Percentiles rank a stretch among this genome's conserved stretches.
These are phyloP conservation scores for Congeria kusceri DNA, from an alignment of 2,888 invertebrate genomes.

Conservation along the genomic window DNA sequence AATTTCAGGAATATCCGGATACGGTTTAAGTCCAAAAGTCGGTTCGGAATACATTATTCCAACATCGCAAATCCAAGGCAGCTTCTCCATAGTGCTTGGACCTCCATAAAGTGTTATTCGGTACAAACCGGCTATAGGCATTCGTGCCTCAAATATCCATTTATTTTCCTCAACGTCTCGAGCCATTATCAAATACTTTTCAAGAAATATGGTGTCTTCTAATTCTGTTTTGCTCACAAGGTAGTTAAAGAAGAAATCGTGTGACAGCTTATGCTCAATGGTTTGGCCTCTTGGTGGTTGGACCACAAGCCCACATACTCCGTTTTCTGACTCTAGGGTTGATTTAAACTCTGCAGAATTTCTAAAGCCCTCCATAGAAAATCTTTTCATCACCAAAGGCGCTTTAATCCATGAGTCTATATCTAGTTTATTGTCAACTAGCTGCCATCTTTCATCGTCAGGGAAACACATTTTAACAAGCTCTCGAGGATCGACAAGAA, in stretches of 20 bases:
- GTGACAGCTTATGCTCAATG: conserved; percentile 50
- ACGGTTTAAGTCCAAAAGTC: conserved; percentile 30
- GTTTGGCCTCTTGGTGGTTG: conserved; percentile 31
- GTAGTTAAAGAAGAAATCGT: conserved; percentile 56
- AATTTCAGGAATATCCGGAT: conserved; percentile 49
- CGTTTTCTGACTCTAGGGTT: conserved; percentile 52
- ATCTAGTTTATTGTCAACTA: conserved; percentile 39
- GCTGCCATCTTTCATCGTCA: conserved; percentile 63
- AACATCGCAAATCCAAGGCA: conserved; percentile 61
- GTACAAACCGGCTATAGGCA: conserved; percentile 63
- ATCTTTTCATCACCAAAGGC: conserved; percentile 59
- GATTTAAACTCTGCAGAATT: conserved; percentile 48
- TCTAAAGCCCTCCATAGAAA: conserved; percentile 58
- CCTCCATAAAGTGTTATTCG: conserved; percentile 60
- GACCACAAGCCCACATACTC: conserved; percentile 45
- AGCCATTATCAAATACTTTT: conserved; percentile 52
- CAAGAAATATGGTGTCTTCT: conserved; percentile 49
- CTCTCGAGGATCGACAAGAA: conserved; percentile 60
- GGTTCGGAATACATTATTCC: conserved; percentile 29
- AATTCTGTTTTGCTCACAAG: conserved; percentile 19
- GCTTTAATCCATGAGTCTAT: conserved; percentile 52
- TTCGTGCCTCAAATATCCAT: conserved; percentile 56
- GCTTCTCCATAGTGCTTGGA: conserved; percentile 15
- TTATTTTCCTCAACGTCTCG: conserved; percentile 45
- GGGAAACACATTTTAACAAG: conserved; percentile 63